Evolutionary conservation across 2,113 vertebrate genomes (phyloP).

Genomic region (Shinisaurus crocodilurus): DNA sequence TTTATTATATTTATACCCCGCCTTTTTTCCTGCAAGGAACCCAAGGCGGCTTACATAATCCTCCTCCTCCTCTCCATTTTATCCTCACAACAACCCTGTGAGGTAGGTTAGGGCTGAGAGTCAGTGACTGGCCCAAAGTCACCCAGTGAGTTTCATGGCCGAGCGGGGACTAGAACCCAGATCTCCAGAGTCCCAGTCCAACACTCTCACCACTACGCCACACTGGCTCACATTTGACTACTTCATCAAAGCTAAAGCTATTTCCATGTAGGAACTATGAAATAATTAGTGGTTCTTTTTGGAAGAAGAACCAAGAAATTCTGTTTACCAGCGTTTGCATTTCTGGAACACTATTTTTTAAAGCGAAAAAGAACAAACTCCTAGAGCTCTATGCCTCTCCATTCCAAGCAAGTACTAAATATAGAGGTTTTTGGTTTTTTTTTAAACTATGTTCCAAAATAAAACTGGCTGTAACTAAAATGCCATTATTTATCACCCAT

Average conservation of each 20-base stretch:
- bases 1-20: too few species aligned
- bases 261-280: constrained; percentile 11
- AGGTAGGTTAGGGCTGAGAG: too few species aligned
- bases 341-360: background rate
- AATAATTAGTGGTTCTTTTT: background rate
- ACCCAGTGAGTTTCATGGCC: too few species aligned
- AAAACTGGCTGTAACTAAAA: constrained; percentile 27
- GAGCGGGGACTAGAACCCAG: too few species aligned
- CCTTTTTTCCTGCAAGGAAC: too few species aligned
- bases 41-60: too few species aligned
- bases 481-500: constrained; percentile 18
- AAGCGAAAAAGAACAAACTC: background rate
- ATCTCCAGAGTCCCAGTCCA: too few species aligned
- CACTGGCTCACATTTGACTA: background rate
- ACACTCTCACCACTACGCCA: too few species aligned
- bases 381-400: background rate
- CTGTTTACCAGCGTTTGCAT: constrained; percentile 9
- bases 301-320: constrained; percentile 11
- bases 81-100: too few species aligned
- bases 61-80: too few species aligned
- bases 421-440: background rate
- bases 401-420: constrained; percentile 14
- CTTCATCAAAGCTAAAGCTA: background rate
- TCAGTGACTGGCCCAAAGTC: too few species aligned
- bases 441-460: constrained; percentile 28